phyloP scores from a whole-genome alignment of 2,888 invertebrate genomes.

The Rhagium mordax region DNA sequence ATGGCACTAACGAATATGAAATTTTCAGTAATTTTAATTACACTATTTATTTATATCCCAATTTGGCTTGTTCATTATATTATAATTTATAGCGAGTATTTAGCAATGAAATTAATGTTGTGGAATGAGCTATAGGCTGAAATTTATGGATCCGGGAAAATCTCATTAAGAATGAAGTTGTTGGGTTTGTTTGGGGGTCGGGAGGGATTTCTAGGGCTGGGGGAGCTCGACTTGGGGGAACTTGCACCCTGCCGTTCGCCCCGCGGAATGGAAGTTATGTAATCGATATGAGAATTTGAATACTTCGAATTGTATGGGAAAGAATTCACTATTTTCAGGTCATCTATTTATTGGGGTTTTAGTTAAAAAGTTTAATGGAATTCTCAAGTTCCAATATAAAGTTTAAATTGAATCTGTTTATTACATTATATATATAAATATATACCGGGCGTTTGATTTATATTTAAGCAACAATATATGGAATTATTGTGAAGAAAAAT shows the following conservation, averaged over 20 bases:
- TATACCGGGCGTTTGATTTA: not conserved
- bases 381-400: conserved; percentile 40
- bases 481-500: too few relatives aligned
- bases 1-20: conserved; percentile 43
- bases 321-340: conserved; percentile 55
- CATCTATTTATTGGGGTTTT: conserved; percentile 49
- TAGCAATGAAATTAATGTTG: conserved; percentile 72
- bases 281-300: conserved; percentile 66
- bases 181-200: conserved; percentile 66
- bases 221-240: conserved; percentile 43
- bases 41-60: conserved; percentile 68
- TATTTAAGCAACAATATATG: too few relatives aligned
- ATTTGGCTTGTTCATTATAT: conserved; percentile 70
- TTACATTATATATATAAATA: not conserved
- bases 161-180: conserved; percentile 72
- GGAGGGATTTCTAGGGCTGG: conserved; percentile 41
- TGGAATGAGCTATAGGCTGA: conserved; percentile 71
- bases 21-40: conserved; percentile 63
- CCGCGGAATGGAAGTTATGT: conserved; percentile 57
- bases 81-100: conserved; percentile 71
- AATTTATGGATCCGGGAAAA: conserved; percentile 72
- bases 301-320: conserved; percentile 58
- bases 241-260: conserved; percentile 48
- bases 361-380: conserved; percentile 52
- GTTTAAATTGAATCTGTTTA: conserved; percentile 43